These are phyloP conservation scores for Calliphora vomitoria DNA, from an alignment of 2,888 invertebrate species.

Conservation along the genomic window DNA sequence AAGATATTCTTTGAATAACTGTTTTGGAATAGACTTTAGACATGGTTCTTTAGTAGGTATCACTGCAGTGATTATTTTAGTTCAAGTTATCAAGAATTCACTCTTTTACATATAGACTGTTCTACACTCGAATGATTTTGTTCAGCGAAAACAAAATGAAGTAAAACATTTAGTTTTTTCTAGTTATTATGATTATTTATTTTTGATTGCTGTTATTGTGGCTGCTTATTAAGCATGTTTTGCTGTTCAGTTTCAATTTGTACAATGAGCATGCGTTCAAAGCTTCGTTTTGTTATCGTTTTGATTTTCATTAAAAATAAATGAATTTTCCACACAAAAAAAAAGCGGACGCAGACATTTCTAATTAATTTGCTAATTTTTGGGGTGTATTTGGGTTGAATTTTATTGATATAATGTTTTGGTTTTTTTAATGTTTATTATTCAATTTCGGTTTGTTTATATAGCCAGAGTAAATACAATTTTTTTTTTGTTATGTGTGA, in stretches of 20 bases:
- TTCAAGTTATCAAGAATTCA: neutral
- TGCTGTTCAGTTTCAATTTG: neutral
- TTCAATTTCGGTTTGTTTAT: neutral
- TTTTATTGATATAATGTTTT: neutral
- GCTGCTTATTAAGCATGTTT: too few relatives aligned
- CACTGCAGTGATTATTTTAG: too few relatives aligned
- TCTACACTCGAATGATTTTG: conserved; percentile 9
- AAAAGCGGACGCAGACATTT: conserved; percentile 6
- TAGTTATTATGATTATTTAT: conserved; percentile 27
- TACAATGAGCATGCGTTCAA: conserved; percentile 29
- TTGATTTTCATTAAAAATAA: neutral
- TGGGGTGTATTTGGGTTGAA: neutral
- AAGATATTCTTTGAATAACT: too few relatives aligned
- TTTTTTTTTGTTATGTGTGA: too few relatives aligned
- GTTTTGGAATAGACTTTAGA: too few relatives aligned
- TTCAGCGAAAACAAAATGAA: conserved; percentile 20
- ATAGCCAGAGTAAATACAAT: neutral
- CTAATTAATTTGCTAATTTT: conserved; percentile 18
- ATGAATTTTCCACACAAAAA: conserved; percentile 1
- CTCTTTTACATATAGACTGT: neutral
- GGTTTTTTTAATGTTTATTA: neutral
- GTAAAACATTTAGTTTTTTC: neutral
- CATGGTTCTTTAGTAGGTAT: too few relatives aligned
- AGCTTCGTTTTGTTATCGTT: conserved; percentile 2
- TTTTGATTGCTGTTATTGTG: neutral